These are phyloP conservation scores for Oostethus manadensis DNA, from an alignment of 2,113 vertebrate genomes.

Conservation along the genomic window DNA sequence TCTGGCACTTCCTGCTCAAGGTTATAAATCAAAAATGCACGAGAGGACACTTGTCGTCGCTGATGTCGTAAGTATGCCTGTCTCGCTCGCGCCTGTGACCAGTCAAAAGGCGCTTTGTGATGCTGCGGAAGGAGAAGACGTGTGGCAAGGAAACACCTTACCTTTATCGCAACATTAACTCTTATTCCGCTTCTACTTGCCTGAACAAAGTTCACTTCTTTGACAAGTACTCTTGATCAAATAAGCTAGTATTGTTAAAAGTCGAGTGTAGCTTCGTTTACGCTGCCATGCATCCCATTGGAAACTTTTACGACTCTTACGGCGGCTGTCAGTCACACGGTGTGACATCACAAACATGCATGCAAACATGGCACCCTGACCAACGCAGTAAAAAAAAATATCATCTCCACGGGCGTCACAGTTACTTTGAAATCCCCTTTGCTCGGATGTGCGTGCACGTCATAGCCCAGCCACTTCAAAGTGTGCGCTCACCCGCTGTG, in stretches of 20 bases:
- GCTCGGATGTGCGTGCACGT: too few species aligned
- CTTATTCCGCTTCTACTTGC: too few species aligned
- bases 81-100: not conserved
- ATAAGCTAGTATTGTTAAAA: slow-evolving; percentile 8
- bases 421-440: too few species aligned
- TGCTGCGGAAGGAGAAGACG: too few species aligned
- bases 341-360: slow-evolving; percentile 59
- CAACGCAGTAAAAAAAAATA: too few species aligned
- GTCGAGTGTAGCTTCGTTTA: too few species aligned
- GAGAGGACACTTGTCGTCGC: not conserved
- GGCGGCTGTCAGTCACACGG: slow-evolving; percentile 35
- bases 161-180: too few species aligned
- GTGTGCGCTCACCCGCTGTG: too few species aligned
- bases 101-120: too few species aligned
- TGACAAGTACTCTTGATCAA: slow-evolving; percentile 6
- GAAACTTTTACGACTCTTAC: not conserved
- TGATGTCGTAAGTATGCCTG: slow-evolving; percentile 1
- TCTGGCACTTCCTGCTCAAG: slow-evolving; percentile 6
- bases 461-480: too few species aligned
- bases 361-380: slow-evolving; percentile 59
- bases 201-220: slow-evolving; percentile 36
- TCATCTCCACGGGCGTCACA: too few species aligned
- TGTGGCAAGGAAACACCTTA: too few species aligned
- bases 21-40: slow-evolving; percentile 9
- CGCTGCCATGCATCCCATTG: not conserved